These are phyloP conservation scores for Istiophorus platypterus DNA, from an alignment of 2,113 vertebrate genomes.

Conservation along the genomic window DNA sequence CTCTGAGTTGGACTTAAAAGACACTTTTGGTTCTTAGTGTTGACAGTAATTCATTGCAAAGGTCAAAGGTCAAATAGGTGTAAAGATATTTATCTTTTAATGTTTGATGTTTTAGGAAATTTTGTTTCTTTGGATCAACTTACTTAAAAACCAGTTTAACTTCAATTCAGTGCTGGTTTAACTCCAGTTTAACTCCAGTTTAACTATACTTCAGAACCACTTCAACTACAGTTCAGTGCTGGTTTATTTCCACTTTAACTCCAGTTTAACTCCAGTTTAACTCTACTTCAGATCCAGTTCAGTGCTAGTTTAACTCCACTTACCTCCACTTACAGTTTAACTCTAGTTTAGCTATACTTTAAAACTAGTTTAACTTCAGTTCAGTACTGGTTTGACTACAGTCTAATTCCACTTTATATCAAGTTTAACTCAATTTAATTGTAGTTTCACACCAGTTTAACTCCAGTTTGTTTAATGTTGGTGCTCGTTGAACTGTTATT, in stretches of 20 bases:
- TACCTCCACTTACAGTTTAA: not conserved
- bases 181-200: not conserved
- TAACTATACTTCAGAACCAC: not conserved
- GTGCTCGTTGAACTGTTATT: not conserved
- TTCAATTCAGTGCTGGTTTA: not conserved
- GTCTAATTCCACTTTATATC: not conserved
- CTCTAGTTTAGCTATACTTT: not conserved
- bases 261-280: not conserved
- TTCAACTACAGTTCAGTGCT: not conserved
- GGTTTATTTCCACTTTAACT: not conserved
- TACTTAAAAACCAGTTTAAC: not conserved
- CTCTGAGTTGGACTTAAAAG: not conserved
- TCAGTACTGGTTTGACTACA: not conserved
- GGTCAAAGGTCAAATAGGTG: conserved; percentile 18
- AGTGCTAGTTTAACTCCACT: not conserved
- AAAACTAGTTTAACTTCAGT: not conserved
- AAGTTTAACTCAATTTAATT: not conserved
- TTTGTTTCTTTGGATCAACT: not conserved
- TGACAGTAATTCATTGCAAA: not conserved
- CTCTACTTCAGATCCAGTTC: not conserved
- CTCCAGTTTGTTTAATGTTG: not conserved
- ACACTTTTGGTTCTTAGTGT: conserved; percentile 17
- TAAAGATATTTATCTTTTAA: not conserved
- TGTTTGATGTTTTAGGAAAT: not conserved
- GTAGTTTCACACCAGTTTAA: not conserved